Evolutionary conservation across 2,113 vertebrate genomes (phyloP), one percentile per base, ranked within the genome.

Genomic region (Odocoileus virginianus): DNA sequence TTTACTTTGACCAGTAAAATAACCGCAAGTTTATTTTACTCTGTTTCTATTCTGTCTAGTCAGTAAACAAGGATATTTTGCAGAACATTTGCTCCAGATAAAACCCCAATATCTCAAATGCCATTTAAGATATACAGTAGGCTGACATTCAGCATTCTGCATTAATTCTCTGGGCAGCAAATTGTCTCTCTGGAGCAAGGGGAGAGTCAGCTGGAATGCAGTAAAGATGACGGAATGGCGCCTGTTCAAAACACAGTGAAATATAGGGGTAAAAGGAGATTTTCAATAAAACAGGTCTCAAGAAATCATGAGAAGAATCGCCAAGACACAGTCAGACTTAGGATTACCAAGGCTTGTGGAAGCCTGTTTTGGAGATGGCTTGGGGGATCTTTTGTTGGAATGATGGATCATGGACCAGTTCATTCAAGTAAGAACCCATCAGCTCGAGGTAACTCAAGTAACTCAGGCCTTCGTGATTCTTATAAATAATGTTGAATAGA

Each of bases 11-110:
- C 27, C 91, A 58, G 60, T 61, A 13, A 89, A 96, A 33, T 78
- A 61, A 84, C 4, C 2, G 30, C 27, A 85, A 60, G 30, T 97
- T 78, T 78, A 82, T 89, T 97, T 93, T 74, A 58, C 16, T 71
- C 54, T 89, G 5, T 64, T 97, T 94, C 43, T 85, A 64, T 40
- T 90, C 33, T 71, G 13, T 36, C 13, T 43, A 87, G 84, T 83
- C 27, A 87, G 36, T 92, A 82, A 79, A 61, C 17, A 92, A 88
- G 36, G 86, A n/a, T 9, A 95, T 83, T 96, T 84, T 95, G 64
- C 16, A 67, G 61, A 89, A 83, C 28, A 43, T 60, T 21, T 40
- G 17, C 14, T 89, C 27, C 23, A 89, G 36, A 89, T 91, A 94
- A 82, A 91, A 36, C 36, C 27, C 17, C 6, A 33, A 89, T 78